Base-by-base conservation (phyloP, 2,888 invertebrate genomes). In the Parnassius apollo region DNA sequence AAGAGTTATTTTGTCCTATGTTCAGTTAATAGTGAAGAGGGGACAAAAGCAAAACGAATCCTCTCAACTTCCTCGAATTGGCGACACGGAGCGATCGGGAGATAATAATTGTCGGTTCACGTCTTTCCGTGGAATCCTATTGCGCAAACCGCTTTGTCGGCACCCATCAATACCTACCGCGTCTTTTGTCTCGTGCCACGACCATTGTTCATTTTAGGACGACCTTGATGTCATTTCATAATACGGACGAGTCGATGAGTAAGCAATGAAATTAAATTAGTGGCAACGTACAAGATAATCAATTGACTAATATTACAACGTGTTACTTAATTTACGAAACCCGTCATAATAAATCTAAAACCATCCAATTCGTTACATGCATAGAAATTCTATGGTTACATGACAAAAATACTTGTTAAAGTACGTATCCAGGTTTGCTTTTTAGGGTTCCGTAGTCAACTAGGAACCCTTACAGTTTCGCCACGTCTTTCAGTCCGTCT, bases 141-240 rank as follows among this genome's bases (percentile, higher is more conserved):
- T 91, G 90, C 88, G 90, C 88, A 89, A 90, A 86, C 86, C 82
- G 88, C 90, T 88, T 88, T 87, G 91, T 90, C 87, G 89, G 89
- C 79, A 8, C 73, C 76, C 85, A 84, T 88, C 86, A 85, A 86
- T 89, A 85, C 76, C 80, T 79, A 78, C 80, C 76, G 74, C 13
- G 78, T 76, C 87, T 88, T 88, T 90, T 90, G 90, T 91, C 75
- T 90, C 86, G 86, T 85, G 87, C 86, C 83, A 82, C 74, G 74
- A 69, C 85, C 86, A 91, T 91, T 91, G 91, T 91, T 91, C 86
- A 81, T 82, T 88, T 86, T 83, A 72, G 85, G 75, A 72, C 51
- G 85, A 78, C 90, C 89, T 89, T 88, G 86, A 86, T 87, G 85
- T 74, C 77, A 75, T 80, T 49, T 49, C 49, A 83, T 85, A 85